Evolutionary conservation across 2,797 vertebrate genomes (phyloP).

Genomic region (Coccyzus lansbergi): DNA sequence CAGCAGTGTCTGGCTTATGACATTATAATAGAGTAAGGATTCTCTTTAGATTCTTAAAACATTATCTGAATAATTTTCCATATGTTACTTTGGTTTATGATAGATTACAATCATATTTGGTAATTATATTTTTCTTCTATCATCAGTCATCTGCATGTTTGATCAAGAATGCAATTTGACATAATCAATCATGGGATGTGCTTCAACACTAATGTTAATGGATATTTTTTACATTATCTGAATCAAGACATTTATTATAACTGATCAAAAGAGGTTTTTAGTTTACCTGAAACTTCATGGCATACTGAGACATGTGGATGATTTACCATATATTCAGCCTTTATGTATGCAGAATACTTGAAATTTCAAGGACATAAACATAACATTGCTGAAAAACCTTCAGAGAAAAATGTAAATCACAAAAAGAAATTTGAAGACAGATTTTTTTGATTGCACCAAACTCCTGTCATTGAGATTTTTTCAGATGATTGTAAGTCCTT

Average conservation of each 20-base stretch:
- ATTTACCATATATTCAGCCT: background rate
- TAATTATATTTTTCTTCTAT: constrained; percentile 3
- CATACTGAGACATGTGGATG: background rate
- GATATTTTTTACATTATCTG: background rate
- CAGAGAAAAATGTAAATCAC: background rate
- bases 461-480: background rate
- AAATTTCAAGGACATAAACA: background rate
- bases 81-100: background rate
- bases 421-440: background rate
- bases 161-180: background rate
- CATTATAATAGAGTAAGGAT: background rate
- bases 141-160: background rate
- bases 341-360: background rate
- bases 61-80: background rate
- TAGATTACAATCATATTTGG: constrained; percentile 11
- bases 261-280: background rate
- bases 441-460: background rate
- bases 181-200: background rate
- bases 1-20: background rate
- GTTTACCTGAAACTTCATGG: background rate
- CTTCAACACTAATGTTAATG: background rate
- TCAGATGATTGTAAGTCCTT: background rate
- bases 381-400: background rate
- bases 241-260: background rate
- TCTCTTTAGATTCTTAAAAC: background rate